Conservation (phyloP, 2,888 invertebrate genomes). For the Synergus laeviventris region DNA sequence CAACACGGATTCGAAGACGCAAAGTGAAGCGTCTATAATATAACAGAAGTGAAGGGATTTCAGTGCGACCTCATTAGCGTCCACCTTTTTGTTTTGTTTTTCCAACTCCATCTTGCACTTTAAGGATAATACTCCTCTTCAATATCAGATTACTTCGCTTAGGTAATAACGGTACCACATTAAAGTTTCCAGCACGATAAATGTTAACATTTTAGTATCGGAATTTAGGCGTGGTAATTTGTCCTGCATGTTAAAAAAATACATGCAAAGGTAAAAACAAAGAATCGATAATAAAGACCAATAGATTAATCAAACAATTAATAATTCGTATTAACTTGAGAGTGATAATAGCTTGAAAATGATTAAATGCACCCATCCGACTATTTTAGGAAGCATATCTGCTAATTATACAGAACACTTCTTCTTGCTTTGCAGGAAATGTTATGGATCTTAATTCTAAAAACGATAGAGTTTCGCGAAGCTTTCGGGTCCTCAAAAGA, state of each 20-base stretch:
- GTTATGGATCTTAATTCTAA: too few relatives aligned
- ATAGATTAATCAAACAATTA: too few relatives aligned
- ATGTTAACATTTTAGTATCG: conserved; percentile 1
- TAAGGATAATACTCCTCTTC: conserved; percentile 33
- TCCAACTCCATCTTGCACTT: conserved; percentile 33
- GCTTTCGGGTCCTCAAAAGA: too few relatives aligned
- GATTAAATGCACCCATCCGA: too few relatives aligned
- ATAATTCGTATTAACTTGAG: too few relatives aligned
- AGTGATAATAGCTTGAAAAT: too few relatives aligned
- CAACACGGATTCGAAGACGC: conserved; percentile 31
- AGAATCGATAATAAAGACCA: too few relatives aligned
- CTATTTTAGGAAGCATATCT: too few relatives aligned
- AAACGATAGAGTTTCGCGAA: too few relatives aligned
- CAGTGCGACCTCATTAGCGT: conserved; percentile 59
- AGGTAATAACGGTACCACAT: conserved; percentile 30
- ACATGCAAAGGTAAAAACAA: neutral
- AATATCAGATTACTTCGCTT: conserved; percentile 37
- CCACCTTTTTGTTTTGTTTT: conserved; percentile 56
- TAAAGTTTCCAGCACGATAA: conserved; percentile 13
- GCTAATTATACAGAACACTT: too few relatives aligned
- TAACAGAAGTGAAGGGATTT: conserved; percentile 55
- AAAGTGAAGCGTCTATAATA: conserved; percentile 40
- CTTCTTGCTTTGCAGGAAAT: too few relatives aligned
- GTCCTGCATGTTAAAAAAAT: neutral
- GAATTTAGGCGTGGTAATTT: conserved; percentile 29